Evolutionary conservation across 2,797 vertebrate species (phyloP).

Genomic region (Calcarius lapponicus): DNA sequence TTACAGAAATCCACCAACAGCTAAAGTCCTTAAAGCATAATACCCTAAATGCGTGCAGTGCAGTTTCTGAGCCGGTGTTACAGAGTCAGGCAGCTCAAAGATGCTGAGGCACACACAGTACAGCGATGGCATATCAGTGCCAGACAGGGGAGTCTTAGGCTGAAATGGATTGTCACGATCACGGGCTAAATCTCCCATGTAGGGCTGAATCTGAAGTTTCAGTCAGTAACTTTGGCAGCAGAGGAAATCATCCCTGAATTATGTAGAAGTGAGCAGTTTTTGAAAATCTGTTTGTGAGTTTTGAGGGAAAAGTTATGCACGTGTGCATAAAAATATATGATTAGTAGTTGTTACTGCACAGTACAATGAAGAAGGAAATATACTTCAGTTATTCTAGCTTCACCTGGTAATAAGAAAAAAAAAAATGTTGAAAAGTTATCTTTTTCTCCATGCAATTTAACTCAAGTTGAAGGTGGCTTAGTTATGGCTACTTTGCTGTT

Average conservation of each 20-base stretch:
- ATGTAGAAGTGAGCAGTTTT: neutral
- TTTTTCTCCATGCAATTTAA: neutral
- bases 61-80: neutral
- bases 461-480: neutral
- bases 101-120: neutral
- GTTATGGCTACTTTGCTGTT: neutral
- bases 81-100: neutral
- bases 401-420: neutral
- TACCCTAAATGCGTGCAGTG: neutral
- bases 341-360: neutral
- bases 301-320: neutral
- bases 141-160: neutral
- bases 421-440: neutral
- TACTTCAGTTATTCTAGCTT: neutral
- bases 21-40: neutral
- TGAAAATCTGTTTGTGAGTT: neutral
- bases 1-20: neutral
- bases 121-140: neutral
- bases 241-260: neutral
- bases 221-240: neutral
- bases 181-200: neutral
- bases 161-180: neutral
- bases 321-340: rapidly evolving
- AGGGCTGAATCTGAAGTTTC: neutral
- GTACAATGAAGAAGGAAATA: neutral